Evolutionary conservation across 2,113 vertebrate species (phyloP).

Genomic region (Oreamnos americanus): DNA sequence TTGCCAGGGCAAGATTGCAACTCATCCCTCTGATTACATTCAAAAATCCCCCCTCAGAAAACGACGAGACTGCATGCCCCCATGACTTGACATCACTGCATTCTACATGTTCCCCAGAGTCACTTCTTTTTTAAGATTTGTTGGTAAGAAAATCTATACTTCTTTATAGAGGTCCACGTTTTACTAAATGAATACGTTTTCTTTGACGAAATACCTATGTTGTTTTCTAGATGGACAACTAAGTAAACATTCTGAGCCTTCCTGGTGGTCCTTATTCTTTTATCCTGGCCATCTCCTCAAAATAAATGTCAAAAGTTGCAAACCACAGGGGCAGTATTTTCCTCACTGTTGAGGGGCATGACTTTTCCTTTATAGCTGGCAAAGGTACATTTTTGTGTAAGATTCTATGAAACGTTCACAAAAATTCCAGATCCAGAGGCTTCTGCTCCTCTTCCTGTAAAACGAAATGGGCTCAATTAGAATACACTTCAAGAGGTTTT

Average conservation of each 20-base stretch:
- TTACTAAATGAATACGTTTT: constrained; percentile 49
- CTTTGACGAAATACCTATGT: constrained; percentile 27
- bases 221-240: constrained; percentile 33
- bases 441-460: background rate
- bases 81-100: background rate
- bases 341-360: background rate
- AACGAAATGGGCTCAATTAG: background rate
- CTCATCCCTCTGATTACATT: constrained; percentile 59
- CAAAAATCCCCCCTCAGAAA: constrained; percentile 2
- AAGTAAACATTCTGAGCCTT: constrained; percentile 27
- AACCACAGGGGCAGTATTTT: background rate
- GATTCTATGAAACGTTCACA: background rate
- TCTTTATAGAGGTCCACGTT: background rate
- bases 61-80: background rate
- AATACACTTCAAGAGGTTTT: constrained; percentile 15
- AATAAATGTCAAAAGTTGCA: background rate
- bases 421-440: constrained; percentile 15
- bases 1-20: background rate
- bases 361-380: background rate
- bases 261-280: background rate
- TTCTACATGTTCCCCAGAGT: background rate
- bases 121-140: background rate
- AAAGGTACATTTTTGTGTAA: background rate
- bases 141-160: constrained; percentile 49
- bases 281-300: background rate